These are phyloP conservation scores for Beroe forskalii DNA, from an alignment of 37 sponge, comb jelly and placozoan genomes.

Conservation along the genomic window DNA sequence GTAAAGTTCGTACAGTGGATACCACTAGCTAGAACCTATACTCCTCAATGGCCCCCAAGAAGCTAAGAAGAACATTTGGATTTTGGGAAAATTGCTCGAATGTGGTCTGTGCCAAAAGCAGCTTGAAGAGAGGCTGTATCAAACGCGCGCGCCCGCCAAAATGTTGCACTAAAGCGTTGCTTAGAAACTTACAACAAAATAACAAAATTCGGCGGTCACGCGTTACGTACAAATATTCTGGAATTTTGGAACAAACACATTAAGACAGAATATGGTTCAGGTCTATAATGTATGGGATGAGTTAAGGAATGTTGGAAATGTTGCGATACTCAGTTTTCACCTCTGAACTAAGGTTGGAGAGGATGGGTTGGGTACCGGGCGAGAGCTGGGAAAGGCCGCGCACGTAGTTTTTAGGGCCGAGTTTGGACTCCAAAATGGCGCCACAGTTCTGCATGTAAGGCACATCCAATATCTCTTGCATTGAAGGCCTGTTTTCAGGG, in stretches of 20 bases:
- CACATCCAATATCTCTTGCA: constrained; percentile 41
- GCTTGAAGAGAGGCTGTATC: background rate
- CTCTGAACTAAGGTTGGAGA: constrained; percentile 50
- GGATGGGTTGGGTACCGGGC: constrained; percentile 47
- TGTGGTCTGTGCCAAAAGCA: background rate
- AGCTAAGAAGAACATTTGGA: no score
- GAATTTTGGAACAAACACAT: no score
- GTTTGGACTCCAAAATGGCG: background rate
- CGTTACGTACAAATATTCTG: no score
- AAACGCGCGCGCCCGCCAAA: constrained; percentile 43
- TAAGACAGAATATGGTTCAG: no score
- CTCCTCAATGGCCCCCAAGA: no score
- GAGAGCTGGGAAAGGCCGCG: constrained; percentile 55
- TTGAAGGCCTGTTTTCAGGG: constrained; percentile 20
- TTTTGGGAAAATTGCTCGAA: no score
- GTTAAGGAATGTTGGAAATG: no score
- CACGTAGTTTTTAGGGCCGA: constrained; percentile 47
- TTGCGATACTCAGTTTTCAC: no score
- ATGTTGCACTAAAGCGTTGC: constrained; percentile 47
- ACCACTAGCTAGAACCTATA: no score
- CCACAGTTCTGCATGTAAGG: constrained; percentile 26
- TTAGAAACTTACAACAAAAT: background rate
- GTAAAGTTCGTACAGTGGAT: no score
- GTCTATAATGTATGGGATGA: no score
- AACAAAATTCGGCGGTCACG: background rate